A percentile compares a stretch with the other conserved stretches of the same genome.
phyloP scores from a whole-genome alignment of 2,888 invertebrate species.

The Tinea trinotella region DNA sequence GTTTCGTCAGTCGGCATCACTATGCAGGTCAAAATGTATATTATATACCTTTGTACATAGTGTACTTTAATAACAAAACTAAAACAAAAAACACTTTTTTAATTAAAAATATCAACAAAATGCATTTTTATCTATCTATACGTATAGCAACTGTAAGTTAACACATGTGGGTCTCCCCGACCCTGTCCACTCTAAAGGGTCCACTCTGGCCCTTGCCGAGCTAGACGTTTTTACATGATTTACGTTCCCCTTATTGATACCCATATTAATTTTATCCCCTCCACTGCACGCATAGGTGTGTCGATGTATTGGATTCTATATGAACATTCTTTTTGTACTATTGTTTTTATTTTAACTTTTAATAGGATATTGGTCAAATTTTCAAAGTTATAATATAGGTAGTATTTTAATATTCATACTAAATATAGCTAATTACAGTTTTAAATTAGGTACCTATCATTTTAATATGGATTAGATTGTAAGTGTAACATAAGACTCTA shows the following conservation, averaged over 20 bases:
- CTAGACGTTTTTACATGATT: constrained; percentile 54
- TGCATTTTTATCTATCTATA: neutral
- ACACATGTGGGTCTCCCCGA: constrained; percentile 11
- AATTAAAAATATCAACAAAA: too few species aligned
- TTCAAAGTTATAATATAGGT: neutral
- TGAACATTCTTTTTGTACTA: neutral
- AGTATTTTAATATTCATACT: neutral
- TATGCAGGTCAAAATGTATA: too few species aligned
- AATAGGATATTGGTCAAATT: neutral
- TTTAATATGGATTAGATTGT: neutral
- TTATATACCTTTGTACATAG: too few species aligned
- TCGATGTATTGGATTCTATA: neutral
- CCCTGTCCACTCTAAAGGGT: constrained; percentile 51
- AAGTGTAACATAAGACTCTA: neutral
- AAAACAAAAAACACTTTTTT: too few species aligned
- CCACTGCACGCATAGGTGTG: constrained; percentile 8
- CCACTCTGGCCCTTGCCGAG: constrained; percentile 36
- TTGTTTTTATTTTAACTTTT: neutral
- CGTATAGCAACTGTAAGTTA: neutral
- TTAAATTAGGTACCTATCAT: too few species aligned
- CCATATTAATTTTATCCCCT: constrained; percentile 50
- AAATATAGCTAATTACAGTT: too few species aligned
- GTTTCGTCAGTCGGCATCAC: too few species aligned
- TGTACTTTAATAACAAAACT: too few species aligned
- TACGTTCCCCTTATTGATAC: constrained; percentile 55